Percentiles rank a stretch among this genome's conserved stretches.
Conservation (phyloP, 1,140 invertebrate genomes). For the Papilio aristodemus region DNA sequence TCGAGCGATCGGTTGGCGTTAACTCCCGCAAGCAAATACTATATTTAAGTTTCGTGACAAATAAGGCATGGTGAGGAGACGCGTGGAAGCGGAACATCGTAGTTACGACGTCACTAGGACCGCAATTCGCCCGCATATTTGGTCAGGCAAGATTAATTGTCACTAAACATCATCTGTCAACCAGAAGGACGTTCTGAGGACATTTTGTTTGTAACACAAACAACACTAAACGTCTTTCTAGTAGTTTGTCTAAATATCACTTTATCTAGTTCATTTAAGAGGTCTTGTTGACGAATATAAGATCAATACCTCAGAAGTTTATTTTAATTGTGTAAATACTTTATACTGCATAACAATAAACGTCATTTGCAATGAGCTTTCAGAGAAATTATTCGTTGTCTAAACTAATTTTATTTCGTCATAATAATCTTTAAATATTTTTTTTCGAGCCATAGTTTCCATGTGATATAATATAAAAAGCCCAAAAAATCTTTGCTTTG, state of each 20-base stretch:
- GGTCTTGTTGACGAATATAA: too few relatives aligned
- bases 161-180: constrained; percentile 67
- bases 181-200: constrained; percentile 54
- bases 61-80: constrained; percentile 12
- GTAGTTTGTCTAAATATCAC: constrained; percentile 28
- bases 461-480: too few relatives aligned
- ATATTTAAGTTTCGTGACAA: constrained; percentile 29
- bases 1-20: constrained; percentile 15
- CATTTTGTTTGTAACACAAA: constrained; percentile 64
- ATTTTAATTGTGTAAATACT: too few relatives aligned
- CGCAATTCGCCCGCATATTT: constrained; percentile 67
- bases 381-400: too few relatives aligned
- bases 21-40: constrained; percentile 6
- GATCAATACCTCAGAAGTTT: too few relatives aligned
- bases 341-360: too few relatives aligned
- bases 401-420: too few relatives aligned
- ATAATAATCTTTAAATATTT: too few relatives aligned
- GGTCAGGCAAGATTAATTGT: constrained; percentile 74
- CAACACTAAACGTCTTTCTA: constrained; percentile 47
- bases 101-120: constrained; percentile 54
- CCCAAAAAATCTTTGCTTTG: too few relatives aligned
- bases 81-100: constrained; percentile 33
- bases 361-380: too few relatives aligned
- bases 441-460: too few relatives aligned
- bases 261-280: background rate